A percentile compares a stretch with the other conserved stretches of the same genome.
Conservation (phyloP, 2,888 invertebrate genomes). For the Carpatolechia fugitivella region DNA sequence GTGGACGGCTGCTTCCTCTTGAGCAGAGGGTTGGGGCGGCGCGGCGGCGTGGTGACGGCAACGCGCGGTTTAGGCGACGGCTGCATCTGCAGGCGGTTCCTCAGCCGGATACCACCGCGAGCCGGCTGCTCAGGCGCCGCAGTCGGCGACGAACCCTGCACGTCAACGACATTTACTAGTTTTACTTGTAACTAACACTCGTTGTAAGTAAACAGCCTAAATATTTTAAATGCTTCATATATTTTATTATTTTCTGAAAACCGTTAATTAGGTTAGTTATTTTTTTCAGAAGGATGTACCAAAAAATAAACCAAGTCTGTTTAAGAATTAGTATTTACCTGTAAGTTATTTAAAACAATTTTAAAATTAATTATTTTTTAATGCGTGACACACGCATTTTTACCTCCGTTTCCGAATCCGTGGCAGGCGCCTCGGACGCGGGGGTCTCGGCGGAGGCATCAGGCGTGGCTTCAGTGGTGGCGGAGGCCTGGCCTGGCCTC, state of each 20-base stretch:
- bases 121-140: slow-evolving; percentile 56
- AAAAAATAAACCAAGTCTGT: too few relatives aligned
- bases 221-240: too few relatives aligned
- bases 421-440: slow-evolving; percentile 52
- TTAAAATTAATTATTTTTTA: too few relatives aligned
- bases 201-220: too few relatives aligned
- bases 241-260: too few relatives aligned
- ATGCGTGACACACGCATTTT: too few relatives aligned
- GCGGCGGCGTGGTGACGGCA: slow-evolving; percentile 68
- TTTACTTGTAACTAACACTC: too few relatives aligned
- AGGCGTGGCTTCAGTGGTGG: slow-evolving; percentile 62
- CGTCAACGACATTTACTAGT: too few relatives aligned
- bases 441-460: slow-evolving; percentile 65
- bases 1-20: slow-evolving; percentile 73
- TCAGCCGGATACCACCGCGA: slow-evolving; percentile 52
- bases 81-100: slow-evolving; percentile 65
- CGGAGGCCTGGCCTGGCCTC: slow-evolving; percentile 68
- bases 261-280: too few relatives aligned
- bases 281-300: too few relatives aligned
- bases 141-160: slow-evolving; percentile 41
- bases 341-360: too few relatives aligned
- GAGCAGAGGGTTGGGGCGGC: slow-evolving; percentile 77
- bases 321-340: too few relatives aligned
- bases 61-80: slow-evolving; percentile 71
- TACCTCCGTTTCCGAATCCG: slow-evolving; percentile 64